Base-by-base conservation (phyloP, 2,888 invertebrate genomes). In the Cosmia trapezina region DNA sequence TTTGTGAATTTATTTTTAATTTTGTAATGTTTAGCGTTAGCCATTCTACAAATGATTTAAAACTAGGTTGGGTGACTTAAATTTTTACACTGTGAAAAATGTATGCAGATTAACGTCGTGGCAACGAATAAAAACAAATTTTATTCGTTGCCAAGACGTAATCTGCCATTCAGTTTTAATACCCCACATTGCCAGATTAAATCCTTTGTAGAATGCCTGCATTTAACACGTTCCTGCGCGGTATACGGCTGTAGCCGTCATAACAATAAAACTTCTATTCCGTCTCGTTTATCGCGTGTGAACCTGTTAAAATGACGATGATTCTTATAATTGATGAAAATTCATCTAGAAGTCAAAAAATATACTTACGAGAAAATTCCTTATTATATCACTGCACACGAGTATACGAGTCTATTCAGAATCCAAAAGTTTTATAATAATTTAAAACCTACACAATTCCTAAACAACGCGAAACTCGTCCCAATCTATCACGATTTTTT, bases 331-430 rank as follows among this genome's bases (percentile, higher is more conserved):
- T 41, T 59, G 72, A 84, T 73, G 82, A 84, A 81, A 77, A 81
- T 83, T 77, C 77, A 78, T 76, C 71, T 84, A 86, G 61, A 80
- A 77, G 74, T 76, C 83, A 70, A 84, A 85, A 85, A 85, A 85
- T 85, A 85, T 78, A 28, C 28, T 28, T 28, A 84, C 74, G 54
- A 86, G 53, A 77, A 74, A 76, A 86, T 81, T 88, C 80, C 85
- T 72, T 85, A 84, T 51, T 28, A 51, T 85, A 74, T 85, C 83
- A 83, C 82, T 76, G 78, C 82, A 81, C 80, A 80, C 73, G 62
- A 75, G 73, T 83, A 73, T 63, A 76, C 28, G 66, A 76, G 53
- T 74, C 78, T 83, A 78, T 74, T 78, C 62, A 74, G 75, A 83
- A 71, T 73, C 41, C 63, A 83, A 74, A 60, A 64, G 43, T 63